Evolutionary conservation across 2,797 vertebrate genomes (phyloP), one percentile per base, ranked within the genome.

Genomic region (Coracias cyanogaster): DNA sequence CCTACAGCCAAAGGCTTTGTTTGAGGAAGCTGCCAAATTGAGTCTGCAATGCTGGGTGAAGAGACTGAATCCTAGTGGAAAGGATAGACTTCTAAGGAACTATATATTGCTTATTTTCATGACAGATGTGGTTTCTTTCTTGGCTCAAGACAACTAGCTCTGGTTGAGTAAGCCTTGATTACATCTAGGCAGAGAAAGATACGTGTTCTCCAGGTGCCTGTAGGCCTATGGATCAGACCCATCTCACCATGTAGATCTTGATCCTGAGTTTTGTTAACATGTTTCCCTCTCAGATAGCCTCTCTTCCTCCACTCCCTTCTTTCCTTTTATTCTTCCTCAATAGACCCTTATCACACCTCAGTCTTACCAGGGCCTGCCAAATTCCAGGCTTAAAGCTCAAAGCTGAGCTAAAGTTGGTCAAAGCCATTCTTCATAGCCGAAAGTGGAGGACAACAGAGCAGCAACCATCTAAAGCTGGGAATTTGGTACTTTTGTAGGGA

Each of bases 1-100:
- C 48, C 64, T 48, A 31, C 0, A 0, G 60, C 37, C 49, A 79
- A 35, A 6, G 7, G 39, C 26, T 45, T n/a, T 1, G 0, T 54
- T 24, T 41, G 21, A 77, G 76, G 76, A 86, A 94, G 72, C 52
- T 77, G 64, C 28, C 55, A 37, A 72, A 80, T 11, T 26, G 11
- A 81, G 35, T 13, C 48, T 60, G 76, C 49, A 45, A 3, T 26
- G 39, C 35, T 31, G 31, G 33, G 55, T 41, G 72, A 66, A 70
- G 22, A 79, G 49, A 46, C 37, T 16, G 39, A 77, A 62, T 39
- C 35, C 72, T 19, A 61, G 18, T n/a, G 70, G 54, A 49, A 84
- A 65, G 49, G 70, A 77, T 1, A 10, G 64, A 54, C 9, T 55
- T 60, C 52, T 43, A 31, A 69, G 74, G 70, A 84, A 29, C 31